phyloP scores from a whole-genome alignment of 2,888 invertebrate species.

The Ctenicera cuprea region DNA sequence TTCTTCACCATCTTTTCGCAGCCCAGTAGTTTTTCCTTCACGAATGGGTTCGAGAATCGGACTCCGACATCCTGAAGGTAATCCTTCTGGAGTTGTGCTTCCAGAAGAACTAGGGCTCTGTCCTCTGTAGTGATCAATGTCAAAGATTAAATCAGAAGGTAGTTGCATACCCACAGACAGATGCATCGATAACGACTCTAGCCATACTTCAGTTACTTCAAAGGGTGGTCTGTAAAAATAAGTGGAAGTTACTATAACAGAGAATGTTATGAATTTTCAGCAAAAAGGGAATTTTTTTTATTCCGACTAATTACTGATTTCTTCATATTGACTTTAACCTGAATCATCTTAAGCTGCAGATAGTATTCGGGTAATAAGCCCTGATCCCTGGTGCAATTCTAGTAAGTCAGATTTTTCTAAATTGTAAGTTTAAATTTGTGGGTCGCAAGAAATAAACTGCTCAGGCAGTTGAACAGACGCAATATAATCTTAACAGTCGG shows the following conservation, averaged over 20 bases:
- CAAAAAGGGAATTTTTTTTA: too few species aligned
- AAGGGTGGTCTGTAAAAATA: conserved; percentile 84
- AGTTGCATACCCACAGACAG: conserved; percentile 79
- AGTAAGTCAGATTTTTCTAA: too few species aligned
- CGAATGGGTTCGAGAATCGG: conserved; percentile 76
- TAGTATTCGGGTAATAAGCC: too few species aligned
- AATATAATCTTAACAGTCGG: too few species aligned
- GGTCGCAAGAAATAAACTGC: too few species aligned
- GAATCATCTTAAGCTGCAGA: too few species aligned
- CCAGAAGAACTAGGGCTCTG: conserved; percentile 77
- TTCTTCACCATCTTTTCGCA: conserved; percentile 34
- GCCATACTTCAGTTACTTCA: conserved; percentile 92
- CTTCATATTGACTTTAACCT: too few species aligned
- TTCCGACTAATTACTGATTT: too few species aligned
- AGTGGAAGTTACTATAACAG: not conserved
- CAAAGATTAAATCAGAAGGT: conserved; percentile 82
- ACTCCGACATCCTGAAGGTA: conserved; percentile 71
- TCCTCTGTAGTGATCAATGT: conserved; percentile 83
- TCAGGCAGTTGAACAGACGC: too few species aligned
- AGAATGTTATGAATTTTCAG: not conserved
- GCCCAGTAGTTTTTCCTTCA: conserved; percentile 70
- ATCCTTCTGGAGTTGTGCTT: conserved; percentile 76
- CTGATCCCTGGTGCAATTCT: too few species aligned
- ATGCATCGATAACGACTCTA: conserved; percentile 86
- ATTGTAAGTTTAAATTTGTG: too few species aligned